phyloP scores from a whole-genome alignment of 30 jellyfish, hydroid and myxozoan species.

The Cassiopea xamachana region DNA sequence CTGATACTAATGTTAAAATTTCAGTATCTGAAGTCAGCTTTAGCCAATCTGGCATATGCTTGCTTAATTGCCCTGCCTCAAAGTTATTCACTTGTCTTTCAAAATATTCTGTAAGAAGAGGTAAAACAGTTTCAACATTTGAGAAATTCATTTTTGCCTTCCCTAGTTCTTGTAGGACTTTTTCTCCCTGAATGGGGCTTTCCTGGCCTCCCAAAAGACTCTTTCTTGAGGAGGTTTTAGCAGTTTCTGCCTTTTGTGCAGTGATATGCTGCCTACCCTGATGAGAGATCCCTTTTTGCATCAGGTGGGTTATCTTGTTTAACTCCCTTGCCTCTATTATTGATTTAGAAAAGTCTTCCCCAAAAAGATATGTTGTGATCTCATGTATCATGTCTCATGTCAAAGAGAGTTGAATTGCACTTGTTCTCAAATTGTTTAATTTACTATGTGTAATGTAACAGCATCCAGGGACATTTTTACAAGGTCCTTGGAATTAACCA shows the following conservation, averaged over 20 bases:
- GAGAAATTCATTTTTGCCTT: slow-evolving; percentile 5
- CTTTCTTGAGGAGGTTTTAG: not conserved
- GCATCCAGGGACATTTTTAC: slow-evolving; percentile 1
- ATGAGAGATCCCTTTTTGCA: not conserved
- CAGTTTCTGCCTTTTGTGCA: slow-evolving; percentile 3
- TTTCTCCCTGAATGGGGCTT: slow-evolving; percentile 34
- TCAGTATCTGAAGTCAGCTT: slow-evolving; percentile 30
- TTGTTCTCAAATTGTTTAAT: slow-evolving; percentile 5
- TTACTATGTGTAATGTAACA: slow-evolving; percentile 31
- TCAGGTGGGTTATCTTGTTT: not conserved
- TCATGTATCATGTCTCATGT: slow-evolving; percentile 19
- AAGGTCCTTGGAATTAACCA: slow-evolving; percentile 3
- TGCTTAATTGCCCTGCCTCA: slow-evolving; percentile 42
- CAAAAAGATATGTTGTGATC: slow-evolving; percentile 35
- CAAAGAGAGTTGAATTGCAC: slow-evolving; percentile 19
- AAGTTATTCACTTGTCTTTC: slow-evolving; percentile 6
- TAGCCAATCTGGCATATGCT: slow-evolving; percentile 7
- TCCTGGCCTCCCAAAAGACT: slow-evolving; percentile 57
- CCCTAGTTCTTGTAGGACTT: slow-evolving; percentile 7
- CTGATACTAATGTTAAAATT: slow-evolving; percentile 1
- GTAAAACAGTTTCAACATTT: not conserved
- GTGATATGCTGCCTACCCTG: not conserved
- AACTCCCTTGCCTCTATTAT: slow-evolving; percentile 20
- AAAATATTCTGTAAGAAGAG: not conserved
- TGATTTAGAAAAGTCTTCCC: slow-evolving; percentile 38